Percentiles rank a stretch among this genome's conserved stretches.
phyloP scores from a whole-genome alignment of 2,113 vertebrate species.

The Seriola aureovittata region DNA sequence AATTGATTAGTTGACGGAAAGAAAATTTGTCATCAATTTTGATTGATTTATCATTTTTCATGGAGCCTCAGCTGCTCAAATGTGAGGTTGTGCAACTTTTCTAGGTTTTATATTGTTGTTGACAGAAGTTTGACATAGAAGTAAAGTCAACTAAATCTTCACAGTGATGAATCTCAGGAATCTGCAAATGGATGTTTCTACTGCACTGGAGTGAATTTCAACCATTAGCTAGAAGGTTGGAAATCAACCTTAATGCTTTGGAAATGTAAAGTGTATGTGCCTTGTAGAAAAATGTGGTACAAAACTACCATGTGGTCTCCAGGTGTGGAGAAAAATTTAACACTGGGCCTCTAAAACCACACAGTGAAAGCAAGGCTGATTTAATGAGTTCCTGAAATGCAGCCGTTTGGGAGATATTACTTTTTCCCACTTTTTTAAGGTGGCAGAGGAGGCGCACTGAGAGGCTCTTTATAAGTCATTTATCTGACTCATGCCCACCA shows the following conservation, averaged over 20 bases:
- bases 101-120: neutral
- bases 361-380: neutral
- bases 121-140: slow-evolving; percentile 7
- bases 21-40: neutral
- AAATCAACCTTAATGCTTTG: slow-evolving; percentile 10
- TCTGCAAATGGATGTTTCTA: slow-evolving; percentile 11
- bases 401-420: neutral
- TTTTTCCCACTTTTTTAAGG: slow-evolving; percentile 16
- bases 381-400: slow-evolving; percentile 4
- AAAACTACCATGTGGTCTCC: neutral
- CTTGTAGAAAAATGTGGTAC: neutral
- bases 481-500: slow-evolving; percentile 38
- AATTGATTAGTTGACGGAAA: neutral
- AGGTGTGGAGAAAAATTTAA: neutral
- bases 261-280: neutral
- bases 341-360: neutral
- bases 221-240: neutral
- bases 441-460: slow-evolving; percentile 9
- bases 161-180: slow-evolving; percentile 5
- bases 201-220: neutral
- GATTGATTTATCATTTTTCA: neutral
- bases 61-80: neutral
- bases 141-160: neutral
- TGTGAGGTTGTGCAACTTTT: neutral
- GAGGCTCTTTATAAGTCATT: slow-evolving; percentile 36